These are phyloP conservation scores for Metalampra italica DNA, from an alignment of 2,888 invertebrate genomes.

Conservation along the genomic window DNA sequence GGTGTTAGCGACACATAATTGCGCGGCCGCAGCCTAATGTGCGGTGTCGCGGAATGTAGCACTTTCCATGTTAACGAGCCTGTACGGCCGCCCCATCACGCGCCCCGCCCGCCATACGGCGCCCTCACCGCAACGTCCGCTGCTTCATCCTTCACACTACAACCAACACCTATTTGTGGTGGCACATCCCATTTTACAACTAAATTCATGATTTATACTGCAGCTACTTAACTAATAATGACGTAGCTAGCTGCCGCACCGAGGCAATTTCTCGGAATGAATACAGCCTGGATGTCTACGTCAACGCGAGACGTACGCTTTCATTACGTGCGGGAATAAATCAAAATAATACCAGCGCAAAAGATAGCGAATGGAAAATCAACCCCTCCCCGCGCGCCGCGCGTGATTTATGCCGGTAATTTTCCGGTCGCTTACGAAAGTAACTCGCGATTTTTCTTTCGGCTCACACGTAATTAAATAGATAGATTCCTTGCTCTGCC, in stretches of 20 bases:
- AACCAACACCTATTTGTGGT: constrained; percentile 64
- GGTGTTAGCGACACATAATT: constrained; percentile 41
- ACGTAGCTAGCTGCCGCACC: constrained; percentile 30
- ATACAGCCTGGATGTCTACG: constrained; percentile 55
- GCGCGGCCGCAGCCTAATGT: constrained; percentile 55
- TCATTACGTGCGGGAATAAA: constrained; percentile 73
- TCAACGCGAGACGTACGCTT: constrained; percentile 71
- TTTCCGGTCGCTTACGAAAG: constrained; percentile 74
- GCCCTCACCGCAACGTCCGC: constrained; percentile 53
- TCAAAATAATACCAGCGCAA: constrained; percentile 74
- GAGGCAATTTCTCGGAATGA: constrained; percentile 48
- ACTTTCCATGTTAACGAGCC: constrained; percentile 64
- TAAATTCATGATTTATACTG: constrained; percentile 45
- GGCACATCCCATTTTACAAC: constrained; percentile 51
- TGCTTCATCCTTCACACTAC: constrained; percentile 43
- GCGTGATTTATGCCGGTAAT: constrained; percentile 73
- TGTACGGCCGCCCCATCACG: constrained; percentile 42
- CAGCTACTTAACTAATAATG: constrained; percentile 49
- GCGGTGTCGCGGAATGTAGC: constrained; percentile 62
- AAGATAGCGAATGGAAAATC: constrained; percentile 77
- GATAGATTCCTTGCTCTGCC: constrained; percentile 67
- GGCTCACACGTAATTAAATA: constrained; percentile 75
- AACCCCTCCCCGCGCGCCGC: constrained; percentile 44
- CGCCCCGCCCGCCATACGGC: constrained; percentile 20
- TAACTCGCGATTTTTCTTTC: constrained; percentile 73